A percentile compares a stretch with the other conserved stretches of the same genome.
Evolutionary conservation across 2,797 vertebrate species (phyloP).

Genomic region (Phataginus tetradactyla): DNA sequence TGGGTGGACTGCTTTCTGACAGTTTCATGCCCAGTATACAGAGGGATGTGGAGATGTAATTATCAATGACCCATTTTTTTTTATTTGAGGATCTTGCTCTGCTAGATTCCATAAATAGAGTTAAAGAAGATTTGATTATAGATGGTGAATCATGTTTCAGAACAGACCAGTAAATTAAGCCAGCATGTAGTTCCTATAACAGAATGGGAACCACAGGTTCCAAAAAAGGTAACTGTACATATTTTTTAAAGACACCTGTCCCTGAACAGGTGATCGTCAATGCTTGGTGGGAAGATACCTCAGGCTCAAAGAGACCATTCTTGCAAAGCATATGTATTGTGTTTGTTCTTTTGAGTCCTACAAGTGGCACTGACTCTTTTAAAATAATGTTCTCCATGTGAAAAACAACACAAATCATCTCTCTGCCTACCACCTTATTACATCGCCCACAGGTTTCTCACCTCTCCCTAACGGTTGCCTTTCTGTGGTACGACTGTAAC

Average conservation of each 20-base stretch:
- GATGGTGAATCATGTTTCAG: background rate
- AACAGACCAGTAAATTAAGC: background rate
- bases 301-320: background rate
- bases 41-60: accelerated
- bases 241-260: background rate
- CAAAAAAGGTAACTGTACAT: background rate
- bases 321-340: background rate
- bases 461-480: too few species aligned
- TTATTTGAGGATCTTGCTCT: background rate
- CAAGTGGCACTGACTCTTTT: background rate
- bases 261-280: background rate
- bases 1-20: background rate
- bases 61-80: background rate
- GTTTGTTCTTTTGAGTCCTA: accelerated
- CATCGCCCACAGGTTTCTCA: too few species aligned
- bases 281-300: background rate
- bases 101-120: background rate
- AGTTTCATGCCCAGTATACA: too few species aligned
- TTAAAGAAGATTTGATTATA: background rate
- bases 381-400: background rate
- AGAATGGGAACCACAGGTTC: background rate
- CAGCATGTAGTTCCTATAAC: background rate
- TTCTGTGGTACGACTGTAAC: background rate
- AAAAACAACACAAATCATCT: background rate
- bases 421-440: background rate